Evolutionary conservation across 2,797 vertebrate species (phyloP).

Genomic region (Coendou prehensilis): DNA sequence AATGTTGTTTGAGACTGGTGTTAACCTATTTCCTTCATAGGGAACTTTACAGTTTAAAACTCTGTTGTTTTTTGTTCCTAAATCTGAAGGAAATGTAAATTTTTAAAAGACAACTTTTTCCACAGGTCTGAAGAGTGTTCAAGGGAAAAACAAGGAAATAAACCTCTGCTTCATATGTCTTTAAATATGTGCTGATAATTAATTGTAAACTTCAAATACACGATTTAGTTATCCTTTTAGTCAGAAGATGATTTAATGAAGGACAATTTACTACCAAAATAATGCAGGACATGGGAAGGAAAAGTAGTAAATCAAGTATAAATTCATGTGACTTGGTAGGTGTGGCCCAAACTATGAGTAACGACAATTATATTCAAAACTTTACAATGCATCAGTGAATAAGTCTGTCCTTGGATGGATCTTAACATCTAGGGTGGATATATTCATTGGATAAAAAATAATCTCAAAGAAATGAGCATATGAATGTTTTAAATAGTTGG

Average conservation of each 20-base stretch:
- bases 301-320: neutral
- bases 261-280: neutral
- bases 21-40: constrained; percentile 52
- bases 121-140: neutral
- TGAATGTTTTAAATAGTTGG: neutral
- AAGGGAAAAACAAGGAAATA: constrained; percentile 1
- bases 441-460: constrained; percentile 34
- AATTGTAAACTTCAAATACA: neutral
- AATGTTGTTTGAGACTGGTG: constrained; percentile 36
- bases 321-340: neutral
- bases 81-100: constrained; percentile 21
- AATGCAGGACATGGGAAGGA: neutral
- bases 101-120: constrained; percentile 39
- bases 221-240: neutral
- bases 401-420: neutral
- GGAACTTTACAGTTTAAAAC: constrained; percentile 47
- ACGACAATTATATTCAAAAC: neutral
- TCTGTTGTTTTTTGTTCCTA: neutral
- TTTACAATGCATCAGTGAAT: neutral
- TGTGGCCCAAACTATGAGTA: neutral
- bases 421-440: constrained; percentile 32
- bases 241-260: neutral
- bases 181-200: neutral
- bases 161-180: neutral
- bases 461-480: neutral